Base-by-base conservation (phyloP, 2,888 invertebrate species). In the Microctonus aethiopoides region DNA sequence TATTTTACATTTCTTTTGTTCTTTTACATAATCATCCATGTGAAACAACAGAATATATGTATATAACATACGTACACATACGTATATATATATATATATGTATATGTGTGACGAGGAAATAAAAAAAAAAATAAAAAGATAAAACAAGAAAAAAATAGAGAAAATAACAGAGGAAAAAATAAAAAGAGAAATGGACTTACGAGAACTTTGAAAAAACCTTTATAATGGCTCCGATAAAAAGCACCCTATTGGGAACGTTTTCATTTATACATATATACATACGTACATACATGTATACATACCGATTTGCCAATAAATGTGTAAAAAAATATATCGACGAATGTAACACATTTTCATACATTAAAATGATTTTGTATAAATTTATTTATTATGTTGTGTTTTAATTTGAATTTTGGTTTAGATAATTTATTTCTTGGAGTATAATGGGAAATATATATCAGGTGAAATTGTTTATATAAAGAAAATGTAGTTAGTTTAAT, bases 221-320 rank as follows among this genome's bases (percentile, higher is more conserved):
- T 74, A 77, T 76, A 79, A 78, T 77, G 73, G 76, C 60, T 65
- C 64, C 72, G 76, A 78, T 78, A 80, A 80, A 81, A 81, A 78
- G 75, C 74, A 71, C 76, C 78, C 80, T 76, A 68, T 24, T 46
- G 74, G 73, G 75, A 76, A 74, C 75, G 73, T 73, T 65, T 24
- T 26, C 69, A 52, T 57, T 34, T 20, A 57, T 16, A 64, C 62
- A 60, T 54, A 16, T 16, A 64, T 36, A 24, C 52, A 52, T 57
- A 54, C 29, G 26, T 51, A 20, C 16, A 24, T 16, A 16, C 22
- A 66, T 32, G 66, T n/a, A 66, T 67, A 46, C 69, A 52, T 16
- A 62, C 41, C 46, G 16, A 46, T 46, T 16, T 46, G 4, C 16
- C 6, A 16, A 46, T 16, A 56, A n/a, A 63, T 56, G 26, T 56